Evolutionary conservation across 2,797 vertebrate genomes (phyloP), one percentile per base, ranked within the genome.

Genomic region (Parotocinclus haroldoi): DNA sequence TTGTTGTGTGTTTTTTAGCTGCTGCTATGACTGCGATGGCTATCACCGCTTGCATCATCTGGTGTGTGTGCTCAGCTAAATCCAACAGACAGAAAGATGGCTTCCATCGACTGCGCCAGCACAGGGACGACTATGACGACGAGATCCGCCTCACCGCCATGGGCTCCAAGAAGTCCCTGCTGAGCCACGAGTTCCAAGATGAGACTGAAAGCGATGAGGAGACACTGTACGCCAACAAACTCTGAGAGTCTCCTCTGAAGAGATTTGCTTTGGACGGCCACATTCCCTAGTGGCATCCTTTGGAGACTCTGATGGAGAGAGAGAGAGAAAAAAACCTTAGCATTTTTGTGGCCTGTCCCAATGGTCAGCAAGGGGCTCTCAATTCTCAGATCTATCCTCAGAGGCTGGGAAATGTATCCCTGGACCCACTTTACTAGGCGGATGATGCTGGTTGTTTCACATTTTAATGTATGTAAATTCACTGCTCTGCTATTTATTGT

Each of bases 141-240:
- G 96, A 99, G 81, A 93, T 99, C 78, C 92, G 92, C 48, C 92
- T 98, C 86, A 93, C 93, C 78, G 92, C 97, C 17, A 95, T 98
- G 0, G 91, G 96, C 81, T 98, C 97, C 37, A 99, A 99, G 83
- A 99, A 99, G 74, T 97, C 95, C 5, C 91, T 99, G 51, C 89
- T 99, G 19, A 94, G 91, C 79, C 89, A 96, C 0, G 96, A 99
- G 71, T 99, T 99, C 85, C 96, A 98, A 88, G 97, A 99, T 6
- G 97, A 99, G 77, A 98, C 94, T 0, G 97, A 99, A 87, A 99
- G 96, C 11, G 96, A 99, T 0, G 96, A 99, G 75, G 96, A 99
- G 77, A 98, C 97, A 0, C 73, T 98, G 17, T 98, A 99, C 66
- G 93, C 94, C 80, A 99, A 96, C 91, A 98, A 98, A 82, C 93